Base-by-base conservation (phyloP, 2,888 invertebrate species). In the Drosophila nigricruria region DNA sequence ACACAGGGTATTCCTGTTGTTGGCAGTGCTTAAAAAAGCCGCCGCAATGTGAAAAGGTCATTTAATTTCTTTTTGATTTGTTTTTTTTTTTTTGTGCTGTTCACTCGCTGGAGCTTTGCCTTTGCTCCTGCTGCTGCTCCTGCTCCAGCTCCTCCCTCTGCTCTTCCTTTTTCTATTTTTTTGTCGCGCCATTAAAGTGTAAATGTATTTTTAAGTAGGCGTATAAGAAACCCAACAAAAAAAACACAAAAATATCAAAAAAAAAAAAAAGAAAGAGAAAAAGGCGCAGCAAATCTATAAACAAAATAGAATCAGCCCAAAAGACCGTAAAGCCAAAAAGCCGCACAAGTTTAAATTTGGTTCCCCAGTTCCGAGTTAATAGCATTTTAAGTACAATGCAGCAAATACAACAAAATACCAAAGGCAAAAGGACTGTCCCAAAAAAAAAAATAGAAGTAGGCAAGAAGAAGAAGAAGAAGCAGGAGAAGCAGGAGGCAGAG, bases 61-160 rank as follows among this genome's bases (percentile, higher is more conserved):
- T 77, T 89, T 86, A 89, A 86, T 86, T 89, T 89, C 81, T 85
- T 86, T 86, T 89, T 86, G 86, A 86, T 86, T 89, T 88, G 81
- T 81, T 84, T 84, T 73, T 30, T 27, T 27, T 30, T 9, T 30
- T 30, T 66, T 58, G 58, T 54, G 49, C 42, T 54, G 36, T 6
- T 38, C 25, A 12, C 53, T 52, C 25, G 18, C 52, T 23, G 32
- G n/a, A n/a, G 2, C 32, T 1, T 14, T 34, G n/a, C n/a, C 34
- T 34, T 27, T 32, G 34, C 16, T 40, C 14, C 16, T 0, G n/a
- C 27, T 30, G 4, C 10, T 16, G 3, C n/a, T 5, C 18, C 30
- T 20, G 0, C 18, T 0, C 0, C 30, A 8, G 2, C 18, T 1
- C 0, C 27, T 12, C 32, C 43, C 40, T 1, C 30, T 45, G 1